A percentile compares a stretch with the other conserved stretches of the same genome.
Evolutionary conservation across 2,113 vertebrate genomes (phyloP).

Genomic region (Notothenia rossii): DNA sequence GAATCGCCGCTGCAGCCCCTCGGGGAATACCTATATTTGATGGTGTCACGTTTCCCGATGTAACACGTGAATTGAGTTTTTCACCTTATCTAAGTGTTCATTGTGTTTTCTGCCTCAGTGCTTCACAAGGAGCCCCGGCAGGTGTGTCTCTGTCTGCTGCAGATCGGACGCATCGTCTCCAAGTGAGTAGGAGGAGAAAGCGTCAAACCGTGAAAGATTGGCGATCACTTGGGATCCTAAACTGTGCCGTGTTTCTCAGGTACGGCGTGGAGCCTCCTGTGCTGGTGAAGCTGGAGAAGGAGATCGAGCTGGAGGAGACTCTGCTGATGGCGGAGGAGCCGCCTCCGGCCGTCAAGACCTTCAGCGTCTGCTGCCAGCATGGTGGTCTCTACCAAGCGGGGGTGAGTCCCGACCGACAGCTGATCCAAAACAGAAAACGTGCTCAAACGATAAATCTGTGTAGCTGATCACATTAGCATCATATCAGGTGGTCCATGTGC

Average conservation of each 20-base stretch:
- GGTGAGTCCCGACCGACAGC: slow-evolving; percentile 81
- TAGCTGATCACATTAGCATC: slow-evolving; percentile 34
- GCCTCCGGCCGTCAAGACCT: slow-evolving; percentile 85
- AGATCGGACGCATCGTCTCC: slow-evolving; percentile 94
- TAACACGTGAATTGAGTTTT: not conserved
- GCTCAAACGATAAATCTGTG: no score
- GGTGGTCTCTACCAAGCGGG: slow-evolving; percentile 90
- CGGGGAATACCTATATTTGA: slow-evolving; percentile 1
- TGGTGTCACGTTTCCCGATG: slow-evolving; percentile 28
- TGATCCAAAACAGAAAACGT: no score
- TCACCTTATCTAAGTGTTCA: not conserved
- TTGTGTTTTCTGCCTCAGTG: slow-evolving; percentile 81
- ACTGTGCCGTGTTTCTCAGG: slow-evolving; percentile 71
- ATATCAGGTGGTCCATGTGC: slow-evolving; percentile 45
- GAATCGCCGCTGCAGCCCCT: slow-evolving; percentile 11
- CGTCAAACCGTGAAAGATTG: no score
- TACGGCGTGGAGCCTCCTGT: slow-evolving; percentile 96
- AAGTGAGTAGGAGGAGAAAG: slow-evolving; percentile 81
- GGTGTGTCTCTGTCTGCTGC: slow-evolving; percentile 95
- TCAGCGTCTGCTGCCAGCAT: slow-evolving; percentile 92
- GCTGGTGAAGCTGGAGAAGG: slow-evolving; percentile 96
- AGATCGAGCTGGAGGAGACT: slow-evolving; percentile 97
- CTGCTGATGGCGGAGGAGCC: slow-evolving; percentile 87
- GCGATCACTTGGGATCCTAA: no score
- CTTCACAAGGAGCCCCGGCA: slow-evolving; percentile 97